Conservation (phyloP, 2,797 vertebrate species). For the Urocyon cinereoargenteus region DNA sequence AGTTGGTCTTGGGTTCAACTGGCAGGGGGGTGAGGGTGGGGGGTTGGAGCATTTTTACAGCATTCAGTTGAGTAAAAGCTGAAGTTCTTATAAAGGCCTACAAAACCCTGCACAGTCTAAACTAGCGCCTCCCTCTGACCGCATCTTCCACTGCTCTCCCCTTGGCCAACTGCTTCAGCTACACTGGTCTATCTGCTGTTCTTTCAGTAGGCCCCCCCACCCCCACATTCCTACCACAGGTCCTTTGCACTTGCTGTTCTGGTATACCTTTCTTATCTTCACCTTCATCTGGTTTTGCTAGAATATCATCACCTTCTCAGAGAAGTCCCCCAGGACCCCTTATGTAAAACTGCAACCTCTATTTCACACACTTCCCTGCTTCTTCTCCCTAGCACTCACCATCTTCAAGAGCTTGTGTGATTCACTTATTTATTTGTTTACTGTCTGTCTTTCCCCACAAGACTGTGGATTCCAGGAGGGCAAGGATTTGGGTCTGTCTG, state of each 20-base stretch:
- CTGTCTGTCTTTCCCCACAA: slow-evolving; percentile 46
- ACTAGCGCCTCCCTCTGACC: neutral
- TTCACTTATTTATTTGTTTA: slow-evolving; percentile 28
- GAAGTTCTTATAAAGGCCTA: neutral
- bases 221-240: neutral
- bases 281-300: neutral
- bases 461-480: neutral
- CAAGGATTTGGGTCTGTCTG: neutral
- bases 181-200: accelerated
- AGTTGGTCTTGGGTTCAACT: neutral
- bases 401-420: neutral
- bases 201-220: neutral
- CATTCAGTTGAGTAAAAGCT: slow-evolving; percentile 1
- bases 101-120: neutral
- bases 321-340: neutral
- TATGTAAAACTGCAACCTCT: neutral
- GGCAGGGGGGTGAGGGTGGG: neutral
- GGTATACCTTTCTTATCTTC: neutral
- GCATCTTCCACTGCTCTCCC: neutral
- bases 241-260: neutral
- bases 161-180: neutral
- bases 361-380: neutral
- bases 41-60: neutral
- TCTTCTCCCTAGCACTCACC: neutral
- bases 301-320: neutral